phyloP scores from a whole-genome alignment of 1,140 invertebrate species.

The Glossosoma conforme region DNA sequence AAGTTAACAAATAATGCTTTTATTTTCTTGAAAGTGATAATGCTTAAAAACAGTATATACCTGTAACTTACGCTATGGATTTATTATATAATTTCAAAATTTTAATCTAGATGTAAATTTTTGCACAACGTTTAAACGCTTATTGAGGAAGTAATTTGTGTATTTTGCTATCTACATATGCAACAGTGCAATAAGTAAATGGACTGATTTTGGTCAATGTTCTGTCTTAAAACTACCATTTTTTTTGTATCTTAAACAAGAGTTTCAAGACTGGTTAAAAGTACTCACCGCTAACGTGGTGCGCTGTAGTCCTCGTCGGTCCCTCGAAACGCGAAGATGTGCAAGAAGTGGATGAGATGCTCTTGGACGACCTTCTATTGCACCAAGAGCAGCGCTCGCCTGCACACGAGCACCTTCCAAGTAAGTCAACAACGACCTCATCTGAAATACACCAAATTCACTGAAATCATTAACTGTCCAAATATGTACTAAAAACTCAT shows the following conservation, averaged over 20 bases:
- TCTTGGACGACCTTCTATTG: slow-evolving; percentile 70
- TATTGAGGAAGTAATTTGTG: neutral
- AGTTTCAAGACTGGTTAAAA: neutral
- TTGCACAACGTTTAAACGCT: too few relatives aligned
- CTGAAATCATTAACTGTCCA: neutral
- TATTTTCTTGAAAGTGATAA: too few relatives aligned
- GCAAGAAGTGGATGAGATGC: slow-evolving; percentile 75
- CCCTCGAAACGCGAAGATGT: slow-evolving; percentile 81
- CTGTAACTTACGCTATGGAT: too few relatives aligned
- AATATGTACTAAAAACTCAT: too few relatives aligned
- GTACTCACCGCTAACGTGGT: slow-evolving; percentile 70
- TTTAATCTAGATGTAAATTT: too few relatives aligned
- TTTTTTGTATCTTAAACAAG: neutral
- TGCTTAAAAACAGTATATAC: too few relatives aligned
- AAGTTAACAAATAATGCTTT: too few relatives aligned
- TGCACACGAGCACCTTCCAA: slow-evolving; percentile 87
- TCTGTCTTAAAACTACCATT: neutral
- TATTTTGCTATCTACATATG: neutral
- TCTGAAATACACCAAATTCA: slow-evolving; percentile 51
- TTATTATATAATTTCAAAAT: too few relatives aligned
- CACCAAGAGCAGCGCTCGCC: slow-evolving; percentile 73
- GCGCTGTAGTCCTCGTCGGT: slow-evolving; percentile 84
- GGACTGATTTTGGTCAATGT: neutral
- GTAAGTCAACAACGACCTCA: slow-evolving; percentile 87
- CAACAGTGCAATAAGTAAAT: slow-evolving; percentile 1